Evolutionary conservation across 2,888 invertebrate species (phyloP).

Genomic region (Cabera pusaria): DNA sequence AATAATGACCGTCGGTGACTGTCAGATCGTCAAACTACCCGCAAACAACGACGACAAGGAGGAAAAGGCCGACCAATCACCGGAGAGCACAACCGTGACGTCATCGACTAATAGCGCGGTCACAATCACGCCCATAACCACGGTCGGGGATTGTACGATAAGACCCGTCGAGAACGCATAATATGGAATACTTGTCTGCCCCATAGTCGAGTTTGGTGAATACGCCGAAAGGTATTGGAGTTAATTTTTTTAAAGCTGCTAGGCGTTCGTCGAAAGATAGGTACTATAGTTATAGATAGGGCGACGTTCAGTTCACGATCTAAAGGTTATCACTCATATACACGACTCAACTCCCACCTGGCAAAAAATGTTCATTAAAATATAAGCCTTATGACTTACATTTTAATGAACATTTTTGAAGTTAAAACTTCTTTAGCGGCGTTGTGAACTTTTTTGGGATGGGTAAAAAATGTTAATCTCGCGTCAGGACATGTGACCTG

Average conservation of each 20-base stretch:
- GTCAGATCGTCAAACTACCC: constrained; percentile 76
- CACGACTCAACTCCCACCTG: too few species aligned
- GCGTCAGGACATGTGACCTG: too few species aligned
- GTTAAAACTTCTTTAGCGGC: too few species aligned
- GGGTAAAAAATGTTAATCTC: too few species aligned
- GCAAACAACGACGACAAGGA: constrained; percentile 57
- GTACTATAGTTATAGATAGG: too few species aligned
- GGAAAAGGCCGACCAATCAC: constrained; percentile 49
- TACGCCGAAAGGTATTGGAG: constrained; percentile 18
- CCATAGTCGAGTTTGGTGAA: constrained; percentile 35
- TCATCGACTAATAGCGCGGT: constrained; percentile 63
- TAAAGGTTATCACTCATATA: too few species aligned
- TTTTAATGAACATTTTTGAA: too few species aligned
- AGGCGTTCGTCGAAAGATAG: constrained; percentile 4
- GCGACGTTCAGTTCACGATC: too few species aligned
- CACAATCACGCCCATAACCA: constrained; percentile 74
- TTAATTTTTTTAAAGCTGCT: constrained; percentile 2
- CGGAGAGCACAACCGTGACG: constrained; percentile 44
- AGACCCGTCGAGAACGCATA: constrained; percentile 74
- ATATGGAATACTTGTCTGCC: constrained; percentile 52
- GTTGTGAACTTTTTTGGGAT: too few species aligned
- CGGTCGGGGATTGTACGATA: constrained; percentile 77
- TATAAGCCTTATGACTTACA: too few species aligned
- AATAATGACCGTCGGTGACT: constrained; percentile 79
- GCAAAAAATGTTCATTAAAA: too few species aligned